A percentile compares a stretch with the other conserved stretches of the same genome.
phyloP scores from a whole-genome alignment of 1,140 invertebrate species.

The Hycleus phaleratus region DNA sequence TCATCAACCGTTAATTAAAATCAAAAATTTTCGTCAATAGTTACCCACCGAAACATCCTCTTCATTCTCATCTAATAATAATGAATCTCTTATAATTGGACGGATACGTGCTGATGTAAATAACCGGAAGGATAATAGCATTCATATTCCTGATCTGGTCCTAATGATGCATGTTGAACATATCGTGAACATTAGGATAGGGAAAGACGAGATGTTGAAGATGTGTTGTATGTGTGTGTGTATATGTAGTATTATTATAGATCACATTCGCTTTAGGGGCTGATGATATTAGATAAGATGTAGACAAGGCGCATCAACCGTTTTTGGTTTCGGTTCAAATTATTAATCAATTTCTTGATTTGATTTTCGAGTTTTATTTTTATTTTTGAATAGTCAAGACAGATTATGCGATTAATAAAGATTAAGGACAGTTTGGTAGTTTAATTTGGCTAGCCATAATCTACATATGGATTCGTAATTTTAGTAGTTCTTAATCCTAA shows the following conservation, averaged over 20 bases:
- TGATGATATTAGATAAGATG: no score
- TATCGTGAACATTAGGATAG: no score
- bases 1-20: no score
- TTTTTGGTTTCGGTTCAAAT: no score
- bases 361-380: no score
- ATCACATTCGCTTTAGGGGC: no score
- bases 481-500: slow-evolving; percentile 34
- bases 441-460: slow-evolving; percentile 22
- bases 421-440: neutral
- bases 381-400: no score
- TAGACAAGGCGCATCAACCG: no score
- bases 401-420: no score
- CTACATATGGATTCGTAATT: slow-evolving; percentile 38
- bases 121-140: slow-evolving; percentile 17
- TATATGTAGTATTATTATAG: no score
- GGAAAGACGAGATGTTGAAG: neutral
- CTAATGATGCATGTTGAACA: neutral
- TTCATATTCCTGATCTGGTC: slow-evolving; percentile 10
- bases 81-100: neutral
- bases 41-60: neutral
- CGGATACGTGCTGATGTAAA: slow-evolving; percentile 6
- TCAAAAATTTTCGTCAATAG: no score
- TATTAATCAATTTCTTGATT: no score
- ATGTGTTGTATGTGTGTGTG: neutral
- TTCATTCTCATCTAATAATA: neutral